A percentile compares a stretch with the other conserved stretches of the same genome.
Evolutionary conservation across 2,113 vertebrate genomes (phyloP).

Genomic region (human (Homo sapiens)): GRCh38 chr9:86003001-86003500

Average conservation of each 20-base stretch:
- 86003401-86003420: neutral
- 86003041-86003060: too few species aligned
- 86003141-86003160: too few species aligned
- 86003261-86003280: conserved; percentile 13
- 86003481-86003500: neutral
- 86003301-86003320: conserved; percentile 32
- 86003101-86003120: too few species aligned
- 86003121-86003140: too few species aligned
- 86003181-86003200: neutral
- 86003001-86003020: too few species aligned
- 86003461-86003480: conserved; percentile 38
- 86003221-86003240: conserved; percentile 20
- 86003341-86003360: neutral
- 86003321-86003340: conserved; percentile 14
- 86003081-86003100: too few species aligned
- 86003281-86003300: neutral
- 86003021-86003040: too few species aligned
- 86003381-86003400: neutral
- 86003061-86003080: too few species aligned
- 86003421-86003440: neutral
- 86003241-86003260: neutral
- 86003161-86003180: too few species aligned
- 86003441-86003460: neutral
- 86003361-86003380: neutral
- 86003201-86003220: neutral